Evolutionary conservation across 2,888 invertebrate species (phyloP), one percentile per base, ranked within the genome.

Genomic region (Parasteatoda lunata): DNA sequence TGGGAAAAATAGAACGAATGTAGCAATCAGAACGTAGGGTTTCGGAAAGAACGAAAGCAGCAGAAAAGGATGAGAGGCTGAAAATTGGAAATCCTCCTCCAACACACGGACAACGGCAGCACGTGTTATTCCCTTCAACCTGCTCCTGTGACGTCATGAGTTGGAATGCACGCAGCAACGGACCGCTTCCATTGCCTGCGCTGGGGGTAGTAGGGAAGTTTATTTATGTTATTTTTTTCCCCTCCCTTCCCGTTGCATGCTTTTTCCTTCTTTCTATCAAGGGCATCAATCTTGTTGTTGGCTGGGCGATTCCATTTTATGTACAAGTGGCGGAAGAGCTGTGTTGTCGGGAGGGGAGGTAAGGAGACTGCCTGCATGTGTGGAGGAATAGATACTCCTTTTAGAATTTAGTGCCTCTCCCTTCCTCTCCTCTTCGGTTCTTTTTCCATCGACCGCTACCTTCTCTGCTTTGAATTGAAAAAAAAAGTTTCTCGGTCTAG

Each of bases 11-110:
- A 69, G 71, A 71, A 45, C 71, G 79, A 79, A 71, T 64, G 71
- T 49, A 71, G 49, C 49, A 48, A 71, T 51, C 71, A 71, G 49
- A 45, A 45, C 68, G 68, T 11, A n/a, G 59, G n/a, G 66, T 15
- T 15, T 15, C 9, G 45, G 30, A 68, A 15, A 68, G 66, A 68
- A 15, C 15, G 72, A 72, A 75, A 64, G 59, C 47, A 75, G n/a
- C 47, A 75, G 75, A 75, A 75, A 30, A 75, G 64, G 75, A 75
- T 64, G 64, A 75, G 75, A 75, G 75, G 64, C 64, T 64, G 64
- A 75, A 75, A 49, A 73, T 47, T 68, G 68, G 48, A 75, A 75
- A 75, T 64, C 75, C 75, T 75, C 75, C 75, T 75, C 64, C 75
- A 64, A 75, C 64, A 64, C 13, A 75, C 64, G 48, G 30, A 64